These are phyloP conservation scores for Lagopus muta DNA, from an alignment of 2,113 vertebrate species.

Conservation along the genomic window DNA sequence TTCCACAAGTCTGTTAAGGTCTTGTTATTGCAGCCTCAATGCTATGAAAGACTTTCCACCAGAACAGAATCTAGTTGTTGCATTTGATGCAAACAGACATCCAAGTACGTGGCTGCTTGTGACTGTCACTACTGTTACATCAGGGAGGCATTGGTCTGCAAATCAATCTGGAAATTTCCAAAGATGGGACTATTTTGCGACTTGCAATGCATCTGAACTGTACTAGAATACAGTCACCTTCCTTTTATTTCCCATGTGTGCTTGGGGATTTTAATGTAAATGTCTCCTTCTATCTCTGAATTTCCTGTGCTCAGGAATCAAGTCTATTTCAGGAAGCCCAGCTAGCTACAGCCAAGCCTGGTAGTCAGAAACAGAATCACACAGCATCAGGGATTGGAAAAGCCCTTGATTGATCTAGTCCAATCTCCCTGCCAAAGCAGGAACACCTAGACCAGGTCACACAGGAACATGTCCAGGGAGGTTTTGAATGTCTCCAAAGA, in stretches of 20 bases:
- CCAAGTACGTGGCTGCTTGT: neutral
- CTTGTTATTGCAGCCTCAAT: neutral
- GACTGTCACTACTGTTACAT: neutral
- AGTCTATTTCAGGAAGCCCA: neutral
- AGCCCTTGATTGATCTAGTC: no score
- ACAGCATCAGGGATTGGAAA: no score
- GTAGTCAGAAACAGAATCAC: neutral
- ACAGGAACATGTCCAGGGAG: no score
- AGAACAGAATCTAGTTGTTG: neutral
- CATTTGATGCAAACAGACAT: neutral
- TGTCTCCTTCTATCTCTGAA: neutral
- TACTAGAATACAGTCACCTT: neutral
- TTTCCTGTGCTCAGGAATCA: neutral
- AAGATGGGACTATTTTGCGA: neutral
- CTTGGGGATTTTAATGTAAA: neutral
- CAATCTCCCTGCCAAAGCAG: no score
- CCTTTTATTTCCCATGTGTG: neutral
- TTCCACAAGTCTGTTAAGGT: neutral
- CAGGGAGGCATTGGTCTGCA: neutral
- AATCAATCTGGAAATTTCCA: neutral
- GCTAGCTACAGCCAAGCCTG: neutral
- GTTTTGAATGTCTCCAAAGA: no score
- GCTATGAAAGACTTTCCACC: neutral
- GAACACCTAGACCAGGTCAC: no score
- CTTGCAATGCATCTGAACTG: neutral